phyloP scores from a whole-genome alignment of 2,888 invertebrate genomes.

The Melikaiella ostensackeni region DNA sequence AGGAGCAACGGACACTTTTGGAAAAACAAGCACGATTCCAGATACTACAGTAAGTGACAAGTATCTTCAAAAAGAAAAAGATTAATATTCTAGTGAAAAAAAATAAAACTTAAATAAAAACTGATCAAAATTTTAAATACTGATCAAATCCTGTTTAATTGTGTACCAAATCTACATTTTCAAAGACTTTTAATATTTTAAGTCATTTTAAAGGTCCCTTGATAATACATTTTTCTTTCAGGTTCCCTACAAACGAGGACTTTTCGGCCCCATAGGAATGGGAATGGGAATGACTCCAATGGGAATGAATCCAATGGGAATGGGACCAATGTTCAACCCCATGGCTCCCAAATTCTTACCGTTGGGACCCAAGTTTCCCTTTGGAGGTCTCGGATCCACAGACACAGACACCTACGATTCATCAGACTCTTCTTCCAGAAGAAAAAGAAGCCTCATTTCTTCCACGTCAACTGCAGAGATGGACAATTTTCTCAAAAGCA shows the following conservation, averaged over 20 bases:
- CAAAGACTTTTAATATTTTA: no score
- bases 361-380: constrained; percentile 44
- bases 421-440: constrained; percentile 40
- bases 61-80: not conserved
- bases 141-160: not conserved
- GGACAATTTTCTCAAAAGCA: constrained; percentile 27
- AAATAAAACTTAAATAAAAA: not conserved
- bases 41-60: not conserved
- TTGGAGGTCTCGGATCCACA: constrained; percentile 30
- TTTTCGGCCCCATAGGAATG: constrained; percentile 54
- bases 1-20: not conserved
- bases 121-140: not conserved
- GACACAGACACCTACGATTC: constrained; percentile 27
- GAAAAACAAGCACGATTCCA: not conserved
- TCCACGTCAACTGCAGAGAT: not conserved
- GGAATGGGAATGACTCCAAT: no score
- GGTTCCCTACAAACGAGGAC: constrained; percentile 56
- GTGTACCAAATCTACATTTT: no score
- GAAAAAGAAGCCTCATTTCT: constrained; percentile 46
- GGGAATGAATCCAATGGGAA: no score
- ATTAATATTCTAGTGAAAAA: no score
- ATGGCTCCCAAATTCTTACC: constrained; percentile 42
- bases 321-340: constrained; percentile 8
- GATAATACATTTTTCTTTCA: not conserved
- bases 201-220: no score